Percentiles rank a stretch among this genome's conserved stretches.
These are phyloP conservation scores for Glaucopsyche alexis DNA, from an alignment of 2,888 invertebrate genomes.

Conservation along the genomic window DNA sequence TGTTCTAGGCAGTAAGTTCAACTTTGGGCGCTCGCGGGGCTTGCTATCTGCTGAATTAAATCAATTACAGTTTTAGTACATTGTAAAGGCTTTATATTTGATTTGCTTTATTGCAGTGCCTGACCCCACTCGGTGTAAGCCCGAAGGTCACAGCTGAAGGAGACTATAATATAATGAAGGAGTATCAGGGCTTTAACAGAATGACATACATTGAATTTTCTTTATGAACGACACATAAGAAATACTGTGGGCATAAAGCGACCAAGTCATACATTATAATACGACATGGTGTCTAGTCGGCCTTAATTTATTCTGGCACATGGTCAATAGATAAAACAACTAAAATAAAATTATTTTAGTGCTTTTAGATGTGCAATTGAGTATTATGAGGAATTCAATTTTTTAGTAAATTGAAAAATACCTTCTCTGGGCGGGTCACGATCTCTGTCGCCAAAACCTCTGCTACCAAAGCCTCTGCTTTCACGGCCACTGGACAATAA, in stretches of 20 bases:
- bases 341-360: conserved; percentile 27
- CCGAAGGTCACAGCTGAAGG: too few species aligned
- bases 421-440: conserved; percentile 72
- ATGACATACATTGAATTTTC: too few species aligned
- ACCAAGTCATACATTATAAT: conserved; percentile 52
- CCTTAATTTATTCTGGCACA: conserved; percentile 58
- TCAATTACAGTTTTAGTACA: not conserved
- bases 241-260: conserved; percentile 64
- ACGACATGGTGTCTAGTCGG: conserved; percentile 62
- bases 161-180: too few species aligned
- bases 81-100: not conserved
- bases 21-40: conserved; percentile 86
- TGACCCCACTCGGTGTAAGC: too few species aligned
- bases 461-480: conserved; percentile 64
- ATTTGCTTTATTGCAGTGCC: too few species aligned
- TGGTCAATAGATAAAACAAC: conserved; percentile 33
- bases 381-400: not conserved
- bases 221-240: not conserved
- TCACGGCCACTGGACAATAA: conserved; percentile 50
- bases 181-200: too few species aligned
- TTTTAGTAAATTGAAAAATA: conserved; percentile 39
- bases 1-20: conserved; percentile 90
- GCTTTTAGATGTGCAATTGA: not conserved
- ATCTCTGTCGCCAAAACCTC: conserved; percentile 68
- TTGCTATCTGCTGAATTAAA: conserved; percentile 57